Evolutionary conservation across 2,797 vertebrate species (phyloP), one percentile per base, ranked within the genome.

Genomic region (Sebastes baramenuke): DNA sequence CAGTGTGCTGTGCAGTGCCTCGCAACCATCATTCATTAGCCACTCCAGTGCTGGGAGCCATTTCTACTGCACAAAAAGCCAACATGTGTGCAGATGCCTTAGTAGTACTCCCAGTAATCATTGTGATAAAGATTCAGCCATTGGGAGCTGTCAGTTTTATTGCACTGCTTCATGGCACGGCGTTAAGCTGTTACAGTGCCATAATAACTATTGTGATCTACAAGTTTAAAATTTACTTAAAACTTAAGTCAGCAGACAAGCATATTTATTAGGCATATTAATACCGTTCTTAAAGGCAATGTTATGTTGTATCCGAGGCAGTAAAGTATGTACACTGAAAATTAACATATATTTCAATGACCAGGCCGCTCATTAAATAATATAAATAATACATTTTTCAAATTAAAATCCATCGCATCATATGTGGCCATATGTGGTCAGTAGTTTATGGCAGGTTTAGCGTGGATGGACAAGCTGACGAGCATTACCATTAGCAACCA

Each of bases 31-130:
- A 79, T 77, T 88, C 79, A 81, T 89, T 88, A 80, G 67, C 62
- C 75, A 72, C 68, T 82, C 20, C 38, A 77, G 79, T 81, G 75
- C 84, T 80, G 36, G 65, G 36, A 88, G 82, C 38, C 70, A 77
- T 90, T 88, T 88, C 79, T 72, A 29, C 52, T 54, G 49, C 36
- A 72, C 77, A 84, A 76, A 86, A 80, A 75, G 73, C 56, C 83
- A 88, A 83, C 87, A 74, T 90, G 86, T 87, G 85, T 83, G 76
- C 88, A 81, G 85, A 92, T 86, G 72, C 80, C 79, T 81, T 62
- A 30, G 67, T 71, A 30, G 67, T 62, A 34, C 49, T 74, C 77
- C 72, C 80, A 79, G 87, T 82, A 85, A 91, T 87, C 77, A 88
- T 72, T 78, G 67, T 83, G 76, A 86, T 88, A 74, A 82, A 90